Base-by-base conservation (phyloP, 64 coral and sea anemone species). In the Montipora capricornis region DNA sequence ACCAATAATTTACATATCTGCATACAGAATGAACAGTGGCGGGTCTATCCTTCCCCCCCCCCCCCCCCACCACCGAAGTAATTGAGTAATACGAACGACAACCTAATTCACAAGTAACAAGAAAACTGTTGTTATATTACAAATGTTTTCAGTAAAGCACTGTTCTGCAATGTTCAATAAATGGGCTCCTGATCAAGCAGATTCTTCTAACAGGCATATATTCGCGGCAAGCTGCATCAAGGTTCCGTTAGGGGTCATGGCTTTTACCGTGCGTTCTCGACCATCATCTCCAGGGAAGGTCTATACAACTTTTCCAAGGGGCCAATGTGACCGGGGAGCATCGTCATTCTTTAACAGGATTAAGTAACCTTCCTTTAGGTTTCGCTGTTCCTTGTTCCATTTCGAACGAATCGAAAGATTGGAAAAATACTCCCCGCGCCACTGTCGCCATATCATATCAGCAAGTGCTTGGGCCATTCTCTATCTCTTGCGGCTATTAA, bases 351-450 rank as follows among this genome's bases (percentile, higher is more conserved):
- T 83, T 14, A 92, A 4, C 2, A 95, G n/a, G 55, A 95, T 76
- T 8, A 91, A 5, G 26, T 91, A 49, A 3, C 89, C 89, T 19
- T 60, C 68, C 24, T 50, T 59, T 1, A 92, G 58, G 15, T 92
- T 95, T 6, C 47, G 47, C 44, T 79, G 14, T 17, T 87, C 37
- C 6, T 73, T 20, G 19, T 83, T 73, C 94, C 89, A 92, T 37
- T 95, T 95, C 12, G 55, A 48, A 46, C 94, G 49, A 5, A n/a
- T 14, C 15, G 49, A 2, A 11, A 94, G 45, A 7, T 2, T 77
- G 4, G 93, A 79, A 51, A 92, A 16, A 5, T 91, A 91, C 26
- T 95, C 94, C 17, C 51, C 55, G 5, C 24, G 86, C 92, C 92
- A 94, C 10, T 86, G 15, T 5, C 45, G 61, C 86, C 92, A 89